A percentile compares a stretch with the other conserved stretches of the same genome.
phyloP scores from a whole-genome alignment of 2,888 invertebrate species.

The Girardia tigrina region DNA sequence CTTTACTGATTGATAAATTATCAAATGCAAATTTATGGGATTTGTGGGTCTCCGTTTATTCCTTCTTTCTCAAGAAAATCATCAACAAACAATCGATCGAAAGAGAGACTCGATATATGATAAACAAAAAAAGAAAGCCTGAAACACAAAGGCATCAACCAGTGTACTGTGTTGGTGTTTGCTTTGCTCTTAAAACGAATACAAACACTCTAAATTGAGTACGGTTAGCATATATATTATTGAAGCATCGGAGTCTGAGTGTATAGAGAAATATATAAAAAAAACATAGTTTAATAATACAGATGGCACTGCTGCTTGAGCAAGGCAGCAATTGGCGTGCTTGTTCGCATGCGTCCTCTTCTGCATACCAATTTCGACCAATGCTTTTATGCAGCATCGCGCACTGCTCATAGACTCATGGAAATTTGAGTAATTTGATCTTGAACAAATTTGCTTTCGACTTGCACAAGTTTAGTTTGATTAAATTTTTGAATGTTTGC shows the following conservation, averaged over 20 bases:
- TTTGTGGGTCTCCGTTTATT: no score
- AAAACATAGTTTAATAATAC: background rate
- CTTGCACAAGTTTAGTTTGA: conserved; percentile 20
- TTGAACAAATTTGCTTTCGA: conserved; percentile 20
- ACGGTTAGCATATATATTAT: conserved; percentile 1
- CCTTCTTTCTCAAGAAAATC: no score
- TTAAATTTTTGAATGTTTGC: background rate
- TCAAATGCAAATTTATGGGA: no score
- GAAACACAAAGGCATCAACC: background rate
- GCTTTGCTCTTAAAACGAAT: conserved; percentile 3
- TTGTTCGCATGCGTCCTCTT: background rate
- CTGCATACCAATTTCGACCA: conserved; percentile 13
- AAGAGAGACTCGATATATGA: no score
- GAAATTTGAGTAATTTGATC: conserved; percentile 15
- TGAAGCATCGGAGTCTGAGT: conserved; percentile 10
- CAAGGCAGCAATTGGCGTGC: background rate
- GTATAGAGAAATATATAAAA: background rate
- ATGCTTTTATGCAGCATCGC: conserved; percentile 5
- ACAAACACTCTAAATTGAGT: conserved; percentile 2
- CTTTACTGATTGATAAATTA: no score
- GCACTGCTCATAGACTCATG: conserved; percentile 2
- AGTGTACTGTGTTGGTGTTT: background rate
- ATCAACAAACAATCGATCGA: no score
- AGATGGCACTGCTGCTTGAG: conserved; percentile 21
- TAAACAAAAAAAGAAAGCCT: conserved; percentile 2